phyloP scores from a whole-genome alignment of 2,888 invertebrate genomes.

The Leptogaster cylindrica region DNA sequence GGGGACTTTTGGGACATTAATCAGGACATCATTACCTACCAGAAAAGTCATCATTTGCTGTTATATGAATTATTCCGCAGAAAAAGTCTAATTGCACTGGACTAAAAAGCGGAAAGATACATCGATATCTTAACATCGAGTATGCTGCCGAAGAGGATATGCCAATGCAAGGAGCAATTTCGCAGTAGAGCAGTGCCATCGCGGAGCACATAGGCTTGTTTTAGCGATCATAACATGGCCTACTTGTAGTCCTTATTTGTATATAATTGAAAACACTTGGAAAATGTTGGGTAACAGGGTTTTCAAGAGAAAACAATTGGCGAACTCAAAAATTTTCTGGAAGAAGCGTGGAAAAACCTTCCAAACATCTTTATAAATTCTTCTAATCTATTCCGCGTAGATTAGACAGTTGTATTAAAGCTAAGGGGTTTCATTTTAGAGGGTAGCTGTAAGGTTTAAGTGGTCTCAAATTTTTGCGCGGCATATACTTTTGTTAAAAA shows the following conservation, averaged over 20 bases:
- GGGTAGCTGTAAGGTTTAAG: too few species aligned
- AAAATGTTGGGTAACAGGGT: neutral
- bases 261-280: neutral
- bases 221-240: too few species aligned
- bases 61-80: too few species aligned
- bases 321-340: neutral
- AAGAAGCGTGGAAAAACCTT: neutral
- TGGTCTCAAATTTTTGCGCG: too few species aligned
- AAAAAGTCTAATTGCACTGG: too few species aligned
- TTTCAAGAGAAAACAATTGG: neutral
- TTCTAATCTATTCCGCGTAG: conserved; percentile 7
- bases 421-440: neutral
- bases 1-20: too few species aligned
- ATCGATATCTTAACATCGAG: conserved; percentile 5
- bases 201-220: too few species aligned
- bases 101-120: neutral
- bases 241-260: too few species aligned
- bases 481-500: too few species aligned
- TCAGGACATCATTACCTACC: too few species aligned
- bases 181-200: neutral
- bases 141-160: conserved; percentile 4
- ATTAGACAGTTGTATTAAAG: neutral
- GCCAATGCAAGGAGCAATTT: neutral
- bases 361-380: neutral
- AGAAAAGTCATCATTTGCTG: too few species aligned